Evolutionary conservation across 2,888 invertebrate species (phyloP).

Genomic region (Agelastica alni): DNA sequence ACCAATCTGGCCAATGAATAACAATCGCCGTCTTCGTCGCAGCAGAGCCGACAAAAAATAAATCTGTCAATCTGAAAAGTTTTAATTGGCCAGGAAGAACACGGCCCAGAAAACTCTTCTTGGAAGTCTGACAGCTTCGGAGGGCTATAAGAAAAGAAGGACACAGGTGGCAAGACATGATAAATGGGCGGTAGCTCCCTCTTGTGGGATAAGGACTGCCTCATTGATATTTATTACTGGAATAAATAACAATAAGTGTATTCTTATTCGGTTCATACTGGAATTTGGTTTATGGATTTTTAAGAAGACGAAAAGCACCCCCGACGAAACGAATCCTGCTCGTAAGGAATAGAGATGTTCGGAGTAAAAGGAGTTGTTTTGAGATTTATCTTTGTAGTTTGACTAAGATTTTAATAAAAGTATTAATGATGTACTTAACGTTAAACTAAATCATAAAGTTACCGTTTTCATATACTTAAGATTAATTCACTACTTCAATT

Average conservation of each 20-base stretch:
- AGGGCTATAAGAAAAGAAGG: constrained; percentile 25
- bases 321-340: constrained; percentile 20
- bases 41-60: constrained; percentile 43
- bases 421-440: no score
- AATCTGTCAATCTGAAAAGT: constrained; percentile 47
- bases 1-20: constrained; percentile 44
- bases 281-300: constrained; percentile 44
- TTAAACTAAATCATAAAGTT: no score
- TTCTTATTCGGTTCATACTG: constrained; percentile 46
- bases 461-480: no score
- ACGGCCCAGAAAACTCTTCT: constrained; percentile 11
- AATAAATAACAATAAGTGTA: constrained; percentile 55
- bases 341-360: constrained; percentile 26
- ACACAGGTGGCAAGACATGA: constrained; percentile 48
- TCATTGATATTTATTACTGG: constrained; percentile 55
- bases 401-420: constrained; percentile 1
- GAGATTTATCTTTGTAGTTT: constrained; percentile 15
- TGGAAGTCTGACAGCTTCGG: constrained; percentile 20
- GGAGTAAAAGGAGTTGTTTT: constrained; percentile 7
- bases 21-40: constrained; percentile 35
- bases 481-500: no score
- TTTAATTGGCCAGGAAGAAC: constrained; percentile 23
- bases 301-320: constrained; percentile 33
- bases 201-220: constrained; percentile 50
- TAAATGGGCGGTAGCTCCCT: constrained; percentile 41